Percentiles rank a stretch among this genome's conserved stretches.
Conservation (phyloP, 2,113 vertebrate species). For the Catharus bicknelli region DNA sequence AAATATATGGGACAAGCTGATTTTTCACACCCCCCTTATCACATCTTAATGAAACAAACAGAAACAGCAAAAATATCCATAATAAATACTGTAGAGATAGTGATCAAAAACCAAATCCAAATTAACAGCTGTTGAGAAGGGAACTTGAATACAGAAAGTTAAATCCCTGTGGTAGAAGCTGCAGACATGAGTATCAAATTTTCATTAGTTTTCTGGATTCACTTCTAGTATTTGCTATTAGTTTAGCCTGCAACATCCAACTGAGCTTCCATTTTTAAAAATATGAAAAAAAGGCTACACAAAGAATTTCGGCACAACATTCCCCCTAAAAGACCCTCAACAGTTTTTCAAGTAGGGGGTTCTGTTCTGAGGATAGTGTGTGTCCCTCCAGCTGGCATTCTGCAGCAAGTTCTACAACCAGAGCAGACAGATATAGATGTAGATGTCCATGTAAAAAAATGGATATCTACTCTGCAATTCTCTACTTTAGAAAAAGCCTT, state of each 20-base stretch:
- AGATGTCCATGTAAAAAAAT: background rate
- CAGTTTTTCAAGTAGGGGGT: background rate
- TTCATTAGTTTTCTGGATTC: background rate
- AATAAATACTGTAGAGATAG: background rate
- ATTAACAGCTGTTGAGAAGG: background rate
- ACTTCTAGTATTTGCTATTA: background rate
- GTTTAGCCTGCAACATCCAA: background rate
- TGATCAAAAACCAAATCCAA: background rate
- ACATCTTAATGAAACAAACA: background rate
- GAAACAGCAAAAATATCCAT: background rate
- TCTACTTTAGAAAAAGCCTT: background rate
- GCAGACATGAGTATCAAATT: background rate
- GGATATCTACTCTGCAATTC: background rate
- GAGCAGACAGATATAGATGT: background rate
- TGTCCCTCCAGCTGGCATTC: background rate
- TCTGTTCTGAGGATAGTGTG: rapidly evolving
- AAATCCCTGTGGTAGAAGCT: background rate
- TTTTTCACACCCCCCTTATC: background rate
- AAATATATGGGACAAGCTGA: background rate
- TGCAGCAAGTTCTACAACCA: background rate
- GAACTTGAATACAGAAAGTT: background rate
- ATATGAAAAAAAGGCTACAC: background rate
- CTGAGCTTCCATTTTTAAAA: background rate
- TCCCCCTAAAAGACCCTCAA: background rate
- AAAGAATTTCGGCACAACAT: background rate